These are phyloP conservation scores for Yponomeuta cagnagella DNA, from an alignment of 2,888 invertebrate species.

Conservation along the genomic window DNA sequence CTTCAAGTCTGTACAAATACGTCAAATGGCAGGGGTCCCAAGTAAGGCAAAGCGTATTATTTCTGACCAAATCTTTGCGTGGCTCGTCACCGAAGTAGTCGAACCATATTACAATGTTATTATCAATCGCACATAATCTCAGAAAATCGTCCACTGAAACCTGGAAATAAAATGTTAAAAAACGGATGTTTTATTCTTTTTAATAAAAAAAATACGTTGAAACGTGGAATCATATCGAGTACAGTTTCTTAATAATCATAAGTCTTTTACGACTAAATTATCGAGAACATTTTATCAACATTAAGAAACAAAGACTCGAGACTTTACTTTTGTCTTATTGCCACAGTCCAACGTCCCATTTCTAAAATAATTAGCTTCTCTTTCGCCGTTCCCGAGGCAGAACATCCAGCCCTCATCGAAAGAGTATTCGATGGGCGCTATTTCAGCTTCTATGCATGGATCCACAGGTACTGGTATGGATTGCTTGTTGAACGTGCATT, in stretches of 20 bases:
- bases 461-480: slow-evolving; percentile 51
- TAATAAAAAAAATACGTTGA: background rate
- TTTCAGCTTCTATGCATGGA: slow-evolving; percentile 67
- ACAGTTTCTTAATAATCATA: too few relatives aligned
- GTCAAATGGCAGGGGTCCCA: slow-evolving; percentile 67
- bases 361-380: slow-evolving; percentile 63
- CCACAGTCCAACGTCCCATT: slow-evolving; percentile 69
- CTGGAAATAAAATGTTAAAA: slow-evolving; percentile 29
- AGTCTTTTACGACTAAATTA: too few relatives aligned
- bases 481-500: slow-evolving; percentile 51
- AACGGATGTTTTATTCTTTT: too few relatives aligned
- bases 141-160: slow-evolving; percentile 50
- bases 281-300: background rate
- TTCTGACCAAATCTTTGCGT: slow-evolving; percentile 64
- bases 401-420: slow-evolving; percentile 71
- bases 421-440: slow-evolving; percentile 64
- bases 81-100: slow-evolving; percentile 70
- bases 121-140: slow-evolving; percentile 57
- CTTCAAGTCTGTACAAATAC: slow-evolving; percentile 65
- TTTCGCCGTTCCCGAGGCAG: slow-evolving; percentile 63
- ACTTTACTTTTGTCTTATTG: slow-evolving; percentile 51
- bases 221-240: background rate
- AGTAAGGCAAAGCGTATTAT: slow-evolving; percentile 58
- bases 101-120: slow-evolving; percentile 62
- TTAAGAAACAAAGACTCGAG: background rate